A percentile compares a stretch with the other conserved stretches of the same genome.
phyloP scores from a whole-genome alignment of 2,888 invertebrate genomes.

The Catocala nupta region DNA sequence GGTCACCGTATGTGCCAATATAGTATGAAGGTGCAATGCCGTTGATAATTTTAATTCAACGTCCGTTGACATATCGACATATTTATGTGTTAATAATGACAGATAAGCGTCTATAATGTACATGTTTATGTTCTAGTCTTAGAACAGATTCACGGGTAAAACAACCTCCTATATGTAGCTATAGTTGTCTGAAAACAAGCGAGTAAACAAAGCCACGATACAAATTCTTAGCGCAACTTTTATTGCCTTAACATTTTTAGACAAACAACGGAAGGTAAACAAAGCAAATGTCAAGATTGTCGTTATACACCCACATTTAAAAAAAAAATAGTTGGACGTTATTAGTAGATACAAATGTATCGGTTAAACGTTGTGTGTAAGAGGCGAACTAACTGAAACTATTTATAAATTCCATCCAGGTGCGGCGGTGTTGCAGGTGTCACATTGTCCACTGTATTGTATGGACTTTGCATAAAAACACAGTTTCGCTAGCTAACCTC shows the following conservation, averaged over 20 bases:
- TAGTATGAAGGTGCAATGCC: conserved; percentile 6
- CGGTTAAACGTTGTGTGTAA: conserved; percentile 45
- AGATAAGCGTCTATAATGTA: not conserved
- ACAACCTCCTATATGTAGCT: no score
- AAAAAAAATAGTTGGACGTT: not conserved
- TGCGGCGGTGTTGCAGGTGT: conserved; percentile 77
- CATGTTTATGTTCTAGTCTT: no score
- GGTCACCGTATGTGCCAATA: conserved; percentile 13
- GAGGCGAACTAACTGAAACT: conserved; percentile 62
- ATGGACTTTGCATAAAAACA: conserved; percentile 81
- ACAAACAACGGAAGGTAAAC: conserved; percentile 7
- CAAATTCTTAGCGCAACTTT: conserved; percentile 20
- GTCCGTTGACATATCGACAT: not conserved
- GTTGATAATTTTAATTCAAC: conserved; percentile 15
- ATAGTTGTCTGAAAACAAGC: no score
- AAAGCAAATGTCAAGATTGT: not conserved
- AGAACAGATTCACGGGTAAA: no score
- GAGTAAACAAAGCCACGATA: conserved; percentile 19
- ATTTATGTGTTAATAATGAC: not conserved
- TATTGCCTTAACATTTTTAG: conserved; percentile 9
- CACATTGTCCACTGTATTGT: conserved; percentile 76
- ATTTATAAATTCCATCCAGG: conserved; percentile 82
- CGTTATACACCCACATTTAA: not conserved
- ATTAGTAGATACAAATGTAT: no score
- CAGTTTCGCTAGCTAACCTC: conserved; percentile 49